phyloP scores from a whole-genome alignment of 1,140 invertebrate species.

The Penaeus indicus region DNA sequence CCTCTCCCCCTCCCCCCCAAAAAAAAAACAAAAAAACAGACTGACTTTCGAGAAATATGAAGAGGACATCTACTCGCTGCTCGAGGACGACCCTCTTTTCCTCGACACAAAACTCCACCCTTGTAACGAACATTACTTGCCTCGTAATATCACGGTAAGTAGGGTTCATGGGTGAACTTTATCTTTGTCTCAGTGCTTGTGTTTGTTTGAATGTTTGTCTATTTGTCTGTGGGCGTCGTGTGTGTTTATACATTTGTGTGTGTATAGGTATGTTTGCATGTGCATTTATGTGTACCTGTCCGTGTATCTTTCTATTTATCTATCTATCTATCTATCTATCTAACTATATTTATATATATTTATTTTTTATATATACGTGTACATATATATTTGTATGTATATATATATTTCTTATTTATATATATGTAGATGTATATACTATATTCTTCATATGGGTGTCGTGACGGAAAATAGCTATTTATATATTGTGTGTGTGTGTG shows the following conservation, averaged over 20 bases:
- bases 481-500: no score
- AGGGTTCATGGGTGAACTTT: not conserved
- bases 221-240: not conserved
- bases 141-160: slow-evolving; percentile 57
- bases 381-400: slow-evolving; percentile 17
- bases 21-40: not conserved
- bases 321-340: not conserved
- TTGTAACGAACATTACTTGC: slow-evolving; percentile 47
- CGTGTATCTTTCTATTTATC: not conserved
- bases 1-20: no score
- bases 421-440: not conserved
- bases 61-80: slow-evolving; percentile 35
- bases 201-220: no score
- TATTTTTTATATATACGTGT: not conserved
- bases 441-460: no score
- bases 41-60: slow-evolving; percentile 51
- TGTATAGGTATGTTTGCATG: not conserved
- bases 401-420: slow-evolving; percentile 15
- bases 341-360: not conserved
- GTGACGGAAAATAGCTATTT: no score
- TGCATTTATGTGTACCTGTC: not conserved
- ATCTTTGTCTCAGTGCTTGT: no score
- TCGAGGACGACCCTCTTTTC: slow-evolving; percentile 39
- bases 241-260: not conserved
- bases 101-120: slow-evolving; percentile 49